Base-by-base conservation (phyloP, 2,113 vertebrate genomes). In the Scortum barcoo region DNA sequence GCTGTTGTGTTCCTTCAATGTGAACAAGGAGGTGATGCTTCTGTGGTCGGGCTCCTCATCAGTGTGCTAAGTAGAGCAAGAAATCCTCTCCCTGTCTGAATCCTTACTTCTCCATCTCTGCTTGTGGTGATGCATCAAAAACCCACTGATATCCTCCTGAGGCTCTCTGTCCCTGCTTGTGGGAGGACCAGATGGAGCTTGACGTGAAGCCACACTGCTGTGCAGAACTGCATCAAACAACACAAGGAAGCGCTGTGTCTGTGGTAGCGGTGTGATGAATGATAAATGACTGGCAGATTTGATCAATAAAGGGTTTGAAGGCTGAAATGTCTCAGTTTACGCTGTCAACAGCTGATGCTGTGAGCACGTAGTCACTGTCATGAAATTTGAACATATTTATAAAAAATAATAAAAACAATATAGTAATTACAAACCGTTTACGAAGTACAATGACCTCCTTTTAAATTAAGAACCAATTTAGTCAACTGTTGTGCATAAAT, bases 61-160 rank as follows among this genome's bases (percentile, higher is more conserved):
- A 67, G 28, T 51, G 70, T 76, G 85, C 51, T 86, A 90, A 90
- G 63, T 91, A 83, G 90, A 87, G 90, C 83, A 89, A 88, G 83
- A 87, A 80, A 91, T 88, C 75, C 81, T 74, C 77, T 76, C 42
- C 48, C 63, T 61, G 80, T 86, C 72, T 73, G 63, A 62, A 68
- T 84, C 61, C 33, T 50, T 76, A 56, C 73, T 77, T 57, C 56
- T 72, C 73, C 14, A 12, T 75, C 81, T 69, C 20, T 36, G 76
- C 26, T 76, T 30, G 54, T 26, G 74, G 77, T 72, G 79, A 79
- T 77, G 78, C 80, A 81, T 75, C 80, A 81, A 69, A 84, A 89
- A 70, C 56, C 56, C 63, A 58, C 68, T 51, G 76, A 81, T 79
- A 62, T 79, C 71, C 76, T 86, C 86, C 63, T 2, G 50, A 86